Base-by-base conservation (phyloP, 2,888 invertebrate species). In the Smittia sp. region DNA sequence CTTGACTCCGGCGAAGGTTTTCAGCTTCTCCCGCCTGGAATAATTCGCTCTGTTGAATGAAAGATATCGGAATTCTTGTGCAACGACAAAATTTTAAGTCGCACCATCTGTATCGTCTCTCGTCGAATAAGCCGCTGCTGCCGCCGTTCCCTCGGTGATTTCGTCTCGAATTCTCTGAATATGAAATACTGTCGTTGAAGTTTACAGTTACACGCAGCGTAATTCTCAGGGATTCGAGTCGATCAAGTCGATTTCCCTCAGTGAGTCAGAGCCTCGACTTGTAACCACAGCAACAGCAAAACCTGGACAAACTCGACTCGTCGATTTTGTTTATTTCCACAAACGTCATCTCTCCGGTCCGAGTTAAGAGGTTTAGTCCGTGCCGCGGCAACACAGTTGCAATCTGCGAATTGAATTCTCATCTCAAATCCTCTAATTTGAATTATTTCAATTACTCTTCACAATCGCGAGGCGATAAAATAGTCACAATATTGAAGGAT, bases 361-460 rank as follows among this genome's bases (percentile, higher is more conserved):
- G 4, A 63, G 63, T 27, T 66, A 66, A 66, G 66, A 66, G 65
- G 65, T 65, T 65, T 65, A 65, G 62, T 27, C 24, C 20, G n/a
- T 25, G n/a, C 32, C 3, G 9, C 32, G 32, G 32, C 15, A 46
- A 46, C 46, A 46, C 46, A 46, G n/a, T 46, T n/a, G 46, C 46
- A 32, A 32, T 32, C 32, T 32, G 32, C 9, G 25, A 63, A n/a
- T 25, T 63, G 6, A 63, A 62, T 25, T 25, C 24, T 9, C 13
- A 22, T 22, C 20, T 11, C 58, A 54, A 62, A 62, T 24, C 46
- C 15, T 46, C 24, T 68, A 68, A 68, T 68, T 68, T 68, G 46
- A 68, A 46, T 68, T 39, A 24, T 68, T 68, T 22, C 68, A 68
- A 68, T 68, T 68, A 68, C 20, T 41, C 25, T 66, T 38, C 46